Evolutionary conservation across 2,797 vertebrate genomes (phyloP), one percentile per base, ranked within the genome.

Genomic region (Parauchenoglanis punctatus): DNA sequence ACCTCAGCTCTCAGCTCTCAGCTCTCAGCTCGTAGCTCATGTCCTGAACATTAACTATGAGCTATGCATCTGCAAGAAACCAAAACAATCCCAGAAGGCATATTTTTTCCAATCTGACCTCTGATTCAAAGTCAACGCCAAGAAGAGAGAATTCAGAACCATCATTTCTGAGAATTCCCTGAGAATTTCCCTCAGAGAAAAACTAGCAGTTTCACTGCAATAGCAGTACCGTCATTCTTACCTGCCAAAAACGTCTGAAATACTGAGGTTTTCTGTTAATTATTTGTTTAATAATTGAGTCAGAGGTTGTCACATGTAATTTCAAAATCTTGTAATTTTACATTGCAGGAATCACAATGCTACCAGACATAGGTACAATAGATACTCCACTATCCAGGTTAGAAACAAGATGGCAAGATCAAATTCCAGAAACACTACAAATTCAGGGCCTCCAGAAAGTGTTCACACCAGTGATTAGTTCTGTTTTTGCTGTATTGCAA

Each of bases 21-120:
- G 46, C 46, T 49, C 46, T 49, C 46, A 49, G 46, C 46, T 18
- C 17, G 17, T 49, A 49, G 23, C 44, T 23, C 35, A 46, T 81
- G 23, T 63, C 35, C 54, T 61, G 28, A 40, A 40, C 58, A 81
- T 61, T 40, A 81, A 61, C 28, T 59, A 61, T 40, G 31, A 1
- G 11, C 20, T 81, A 15, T 61, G 40, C 35, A 8, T 65, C 23
- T 17, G 25, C 7, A 25, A 44, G 11, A 7, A 81, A 81, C 23
- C 35, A 7, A 81, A 65, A 63, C 52, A 68, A 72, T 84, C 67
- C 67, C 82, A 56, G 18, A 84, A 84, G 61, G 25, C 81, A 35
- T 15, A 18, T 49, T 81, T 35, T 81, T n/a, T 61, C 40, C 40
- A 46, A 17, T 65, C 40, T 28, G 58, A 81, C 59, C 58, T 81